Evolutionary conservation across 2,797 vertebrate genomes (phyloP).

Genomic region (Kryptolebias ocellatus): DNA sequence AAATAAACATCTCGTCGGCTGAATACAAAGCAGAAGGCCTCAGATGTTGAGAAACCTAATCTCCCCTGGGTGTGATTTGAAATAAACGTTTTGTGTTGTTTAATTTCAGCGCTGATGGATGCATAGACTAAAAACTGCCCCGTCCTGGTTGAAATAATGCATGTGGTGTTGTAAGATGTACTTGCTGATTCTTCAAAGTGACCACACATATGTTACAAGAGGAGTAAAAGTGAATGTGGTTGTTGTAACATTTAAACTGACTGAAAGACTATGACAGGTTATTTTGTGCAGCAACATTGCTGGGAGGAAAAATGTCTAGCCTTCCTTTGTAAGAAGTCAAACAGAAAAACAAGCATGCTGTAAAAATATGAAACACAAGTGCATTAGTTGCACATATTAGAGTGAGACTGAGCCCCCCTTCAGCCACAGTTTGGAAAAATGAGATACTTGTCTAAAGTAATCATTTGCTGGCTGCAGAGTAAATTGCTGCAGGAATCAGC

Average conservation of each 20-base stretch:
- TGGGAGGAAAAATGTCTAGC: too few relatives aligned
- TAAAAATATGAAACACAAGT: too few relatives aligned
- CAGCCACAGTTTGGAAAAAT: too few relatives aligned
- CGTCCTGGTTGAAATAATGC: conserved; percentile 11
- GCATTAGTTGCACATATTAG: too few relatives aligned
- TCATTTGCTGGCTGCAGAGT: too few relatives aligned
- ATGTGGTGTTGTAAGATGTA: conserved; percentile 19
- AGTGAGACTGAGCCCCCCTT: too few relatives aligned
- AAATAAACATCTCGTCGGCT: conserved; percentile 43
- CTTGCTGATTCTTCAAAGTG: conserved; percentile 37
- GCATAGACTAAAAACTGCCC: conserved; percentile 20
- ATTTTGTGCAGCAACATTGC: too few relatives aligned
- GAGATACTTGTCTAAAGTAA: too few relatives aligned
- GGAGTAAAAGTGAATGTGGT: conserved; percentile 29
- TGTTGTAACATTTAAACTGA: conserved; percentile 6
- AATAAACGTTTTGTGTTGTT: conserved; percentile 9
- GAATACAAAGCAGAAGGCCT: conserved; percentile 32
- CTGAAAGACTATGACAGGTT: too few relatives aligned
- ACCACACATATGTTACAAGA: conserved; percentile 39
- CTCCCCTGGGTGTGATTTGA: conserved; percentile 20
- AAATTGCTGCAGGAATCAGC: too few relatives aligned
- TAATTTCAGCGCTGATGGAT: conserved; percentile 3
- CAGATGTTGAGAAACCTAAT: conserved; percentile 18
- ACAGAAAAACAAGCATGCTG: too few relatives aligned
- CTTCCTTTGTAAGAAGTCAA: too few relatives aligned